Conservation (phyloP, 2,113 vertebrate species). For the Hippocampus abdominalis region DNA sequence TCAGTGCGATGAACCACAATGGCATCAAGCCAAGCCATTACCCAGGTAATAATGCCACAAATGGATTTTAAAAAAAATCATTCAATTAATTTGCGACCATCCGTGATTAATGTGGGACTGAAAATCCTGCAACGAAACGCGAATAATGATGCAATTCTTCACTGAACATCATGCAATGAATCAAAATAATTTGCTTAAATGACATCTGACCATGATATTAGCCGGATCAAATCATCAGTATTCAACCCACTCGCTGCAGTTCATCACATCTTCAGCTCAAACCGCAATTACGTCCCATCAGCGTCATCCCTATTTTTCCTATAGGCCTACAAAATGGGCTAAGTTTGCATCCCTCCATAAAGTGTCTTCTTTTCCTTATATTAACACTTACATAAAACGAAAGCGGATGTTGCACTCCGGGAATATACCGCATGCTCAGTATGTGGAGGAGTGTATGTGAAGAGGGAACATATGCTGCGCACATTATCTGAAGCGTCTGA, state of each 20-base stretch:
- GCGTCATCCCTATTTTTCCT: neutral
- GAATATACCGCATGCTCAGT: conserved; percentile 13
- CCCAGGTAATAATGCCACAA: neutral
- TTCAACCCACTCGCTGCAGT: neutral
- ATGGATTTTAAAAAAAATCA: neutral
- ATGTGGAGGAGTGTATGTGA: conserved; percentile 24
- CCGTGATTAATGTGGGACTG: neutral
- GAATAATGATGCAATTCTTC: neutral
- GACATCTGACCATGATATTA: neutral
- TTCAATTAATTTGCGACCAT: neutral
- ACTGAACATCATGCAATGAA: neutral
- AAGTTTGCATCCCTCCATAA: neutral
- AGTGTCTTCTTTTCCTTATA: conserved; percentile 3
- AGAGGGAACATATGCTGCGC: conserved; percentile 5
- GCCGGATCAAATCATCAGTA: neutral
- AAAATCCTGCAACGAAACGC: neutral
- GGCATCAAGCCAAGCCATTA: neutral
- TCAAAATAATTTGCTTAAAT: neutral
- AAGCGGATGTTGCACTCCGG: neutral
- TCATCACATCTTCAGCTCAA: neutral
- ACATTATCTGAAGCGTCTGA: conserved; percentile 10
- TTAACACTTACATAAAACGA: conserved; percentile 8
- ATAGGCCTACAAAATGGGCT: neutral
- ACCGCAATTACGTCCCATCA: neutral
- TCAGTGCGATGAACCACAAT: neutral